Percentiles rank a stretch among this genome's conserved stretches.
These are phyloP conservation scores for Oxyura jamaicensis DNA, from an alignment of 2,113 vertebrate species.

Conservation along the genomic window DNA sequence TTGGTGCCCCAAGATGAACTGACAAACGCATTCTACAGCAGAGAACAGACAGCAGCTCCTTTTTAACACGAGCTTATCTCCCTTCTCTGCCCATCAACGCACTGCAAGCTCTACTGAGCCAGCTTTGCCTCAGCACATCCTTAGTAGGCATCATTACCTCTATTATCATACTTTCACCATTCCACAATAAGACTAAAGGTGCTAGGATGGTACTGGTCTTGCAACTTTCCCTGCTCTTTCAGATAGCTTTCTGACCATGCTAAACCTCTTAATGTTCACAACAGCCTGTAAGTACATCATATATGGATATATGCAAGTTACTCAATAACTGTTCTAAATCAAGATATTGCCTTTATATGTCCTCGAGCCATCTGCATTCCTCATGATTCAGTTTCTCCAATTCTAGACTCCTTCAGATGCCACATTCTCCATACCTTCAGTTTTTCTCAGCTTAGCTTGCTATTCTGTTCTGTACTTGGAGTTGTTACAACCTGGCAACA, in stretches of 20 bases:
- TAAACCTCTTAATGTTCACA: neutral
- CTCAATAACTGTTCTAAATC: neutral
- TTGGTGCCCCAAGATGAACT: neutral
- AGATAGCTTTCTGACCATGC: neutral
- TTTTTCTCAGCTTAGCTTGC: neutral
- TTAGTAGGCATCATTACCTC: neutral
- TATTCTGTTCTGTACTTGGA: neutral
- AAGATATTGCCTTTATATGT: fast-evolving
- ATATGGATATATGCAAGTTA: neutral
- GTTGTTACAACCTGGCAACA: neutral
- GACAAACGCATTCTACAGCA: neutral
- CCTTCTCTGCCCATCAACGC: neutral
- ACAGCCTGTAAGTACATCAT: fast-evolving
- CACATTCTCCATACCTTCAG: neutral
- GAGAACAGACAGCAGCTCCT: neutral
- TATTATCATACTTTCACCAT: neutral
- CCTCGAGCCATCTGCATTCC: neutral
- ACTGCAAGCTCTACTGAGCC: fast-evolving
- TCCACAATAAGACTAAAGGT: neutral
- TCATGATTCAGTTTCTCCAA: neutral
- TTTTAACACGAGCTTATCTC: neutral
- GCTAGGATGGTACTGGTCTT: neutral
- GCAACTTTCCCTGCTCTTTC: neutral
- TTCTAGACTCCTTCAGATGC: neutral
- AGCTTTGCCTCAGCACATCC: neutral